A percentile compares a stretch with the other conserved stretches of the same genome.
These are phyloP conservation scores for Haplochromis burtoni DNA, from an alignment of 2,113 vertebrate genomes.

Conservation along the genomic window DNA sequence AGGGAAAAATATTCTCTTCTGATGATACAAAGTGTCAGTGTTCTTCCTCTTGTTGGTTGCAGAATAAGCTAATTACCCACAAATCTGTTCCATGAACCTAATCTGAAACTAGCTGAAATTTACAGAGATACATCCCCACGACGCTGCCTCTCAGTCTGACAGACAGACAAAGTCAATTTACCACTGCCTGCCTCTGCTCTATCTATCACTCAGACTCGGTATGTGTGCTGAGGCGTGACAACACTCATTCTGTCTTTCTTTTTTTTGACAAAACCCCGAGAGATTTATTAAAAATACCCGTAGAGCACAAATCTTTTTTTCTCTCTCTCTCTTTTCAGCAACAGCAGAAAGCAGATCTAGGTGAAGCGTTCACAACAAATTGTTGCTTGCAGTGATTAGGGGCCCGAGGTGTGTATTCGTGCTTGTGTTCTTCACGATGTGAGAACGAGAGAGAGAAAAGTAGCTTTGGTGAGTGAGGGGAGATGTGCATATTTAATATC, in stretches of 20 bases:
- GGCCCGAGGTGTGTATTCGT: not conserved
- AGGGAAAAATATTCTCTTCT: not conserved
- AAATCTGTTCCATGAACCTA: not conserved
- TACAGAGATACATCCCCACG: not conserved
- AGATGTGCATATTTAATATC: slow-evolving; percentile 48
- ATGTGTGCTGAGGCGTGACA: slow-evolving; percentile 46
- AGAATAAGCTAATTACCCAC: slow-evolving; percentile 12
- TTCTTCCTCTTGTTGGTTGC: not conserved
- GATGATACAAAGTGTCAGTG: not conserved
- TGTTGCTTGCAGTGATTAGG: slow-evolving; percentile 30
- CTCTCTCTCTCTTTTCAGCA: not conserved
- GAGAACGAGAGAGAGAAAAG: not conserved
- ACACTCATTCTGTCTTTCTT: slow-evolving; percentile 42
- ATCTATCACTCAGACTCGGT: slow-evolving; percentile 34
- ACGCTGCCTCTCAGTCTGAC: not conserved
- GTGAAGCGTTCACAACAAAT: slow-evolving; percentile 31
- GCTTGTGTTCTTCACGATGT: not conserved
- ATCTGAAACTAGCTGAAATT: slow-evolving; percentile 17
- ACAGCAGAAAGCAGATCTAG: not conserved
- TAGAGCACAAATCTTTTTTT: not conserved
- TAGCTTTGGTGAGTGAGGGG: not conserved
- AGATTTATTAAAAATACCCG: slow-evolving; percentile 55
- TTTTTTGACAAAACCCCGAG: slow-evolving; percentile 35
- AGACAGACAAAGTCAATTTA: slow-evolving; percentile 46
- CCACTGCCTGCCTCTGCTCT: slow-evolving; percentile 33